A percentile compares a stretch with the other conserved stretches of the same genome.
phyloP scores from a whole-genome alignment of 1,140 invertebrate genomes.

The Musca domestica region DNA sequence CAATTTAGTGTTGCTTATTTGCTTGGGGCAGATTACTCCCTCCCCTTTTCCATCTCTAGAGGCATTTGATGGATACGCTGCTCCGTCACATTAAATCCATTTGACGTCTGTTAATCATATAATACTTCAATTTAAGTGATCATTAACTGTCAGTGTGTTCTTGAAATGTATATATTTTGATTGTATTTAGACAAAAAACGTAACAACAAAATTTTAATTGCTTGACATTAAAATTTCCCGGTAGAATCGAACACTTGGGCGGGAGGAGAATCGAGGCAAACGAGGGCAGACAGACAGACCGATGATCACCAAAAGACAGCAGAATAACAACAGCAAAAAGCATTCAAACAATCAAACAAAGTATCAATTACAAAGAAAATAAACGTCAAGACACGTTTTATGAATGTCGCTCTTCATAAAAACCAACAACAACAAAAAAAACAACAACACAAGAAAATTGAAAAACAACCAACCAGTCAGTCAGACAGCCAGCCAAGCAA shows the following conservation, averaged over 20 bases:
- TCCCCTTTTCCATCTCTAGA: no score
- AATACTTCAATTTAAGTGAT: conserved; percentile 20
- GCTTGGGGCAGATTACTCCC: no score
- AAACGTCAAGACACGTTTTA: conserved; percentile 22
- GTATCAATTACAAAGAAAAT: conserved; percentile 20
- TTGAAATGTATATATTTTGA: background rate
- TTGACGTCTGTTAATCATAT: conserved; percentile 16
- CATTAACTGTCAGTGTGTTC: conserved; percentile 19
- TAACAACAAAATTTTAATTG: conserved; percentile 17
- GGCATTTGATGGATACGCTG: no score
- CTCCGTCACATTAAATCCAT: no score
- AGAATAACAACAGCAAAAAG: background rate
- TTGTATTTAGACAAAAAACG: conserved; percentile 15
- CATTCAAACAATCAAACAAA: conserved; percentile 14
- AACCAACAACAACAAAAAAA: no score
- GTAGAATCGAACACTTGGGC: background rate
- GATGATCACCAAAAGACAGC: background rate
- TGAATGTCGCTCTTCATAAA: background rate
- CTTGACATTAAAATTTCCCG: conserved; percentile 16
- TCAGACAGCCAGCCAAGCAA: no score
- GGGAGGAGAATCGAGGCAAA: no score
- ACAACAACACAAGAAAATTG: no score
- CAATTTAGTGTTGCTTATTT: no score
- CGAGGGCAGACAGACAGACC: no score
- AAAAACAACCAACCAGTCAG: no score